Conservation (phyloP, 2,797 vertebrate genomes). For the Sebastes minor region DNA sequence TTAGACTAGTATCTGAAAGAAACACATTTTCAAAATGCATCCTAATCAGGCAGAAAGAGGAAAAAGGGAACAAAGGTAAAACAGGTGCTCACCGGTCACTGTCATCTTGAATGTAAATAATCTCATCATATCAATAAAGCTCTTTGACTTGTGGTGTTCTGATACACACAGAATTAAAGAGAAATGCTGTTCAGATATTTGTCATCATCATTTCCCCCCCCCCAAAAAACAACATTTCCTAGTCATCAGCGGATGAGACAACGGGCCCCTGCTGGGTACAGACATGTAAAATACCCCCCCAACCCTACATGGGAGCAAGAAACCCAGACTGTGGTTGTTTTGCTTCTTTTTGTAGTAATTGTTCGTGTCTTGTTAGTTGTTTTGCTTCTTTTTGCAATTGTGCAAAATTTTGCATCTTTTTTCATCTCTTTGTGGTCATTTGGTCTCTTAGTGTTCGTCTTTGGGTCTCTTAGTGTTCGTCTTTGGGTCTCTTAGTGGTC, state of each 20-base stretch:
- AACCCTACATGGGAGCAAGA: not conserved
- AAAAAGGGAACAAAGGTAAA: conserved; percentile 55
- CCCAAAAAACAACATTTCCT: not conserved
- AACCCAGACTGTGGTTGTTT: not conserved
- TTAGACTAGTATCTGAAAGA: conserved; percentile 69
- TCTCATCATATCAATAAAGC: conserved; percentile 51
- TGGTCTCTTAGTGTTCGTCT: not conserved
- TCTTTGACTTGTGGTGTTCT: conserved; percentile 16
- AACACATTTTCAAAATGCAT: conserved; percentile 54
- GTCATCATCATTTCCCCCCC: not conserved
- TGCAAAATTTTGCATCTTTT: not conserved
- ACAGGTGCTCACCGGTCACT: conserved; percentile 52
- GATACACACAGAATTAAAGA: conserved; percentile 30
- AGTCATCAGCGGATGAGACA: not conserved
- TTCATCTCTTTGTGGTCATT: not conserved
- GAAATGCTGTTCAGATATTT: conserved; percentile 17
- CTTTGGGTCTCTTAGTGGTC: not conserved
- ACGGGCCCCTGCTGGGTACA: not conserved
- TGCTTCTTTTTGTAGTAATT: not conserved
- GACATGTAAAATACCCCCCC: not conserved
- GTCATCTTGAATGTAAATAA: conserved; percentile 60
- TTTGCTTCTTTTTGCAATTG: not conserved
- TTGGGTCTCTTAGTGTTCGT: not conserved
- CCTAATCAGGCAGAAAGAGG: conserved; percentile 38
- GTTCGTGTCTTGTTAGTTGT: not conserved